These are phyloP conservation scores for Phaenicophaeus curvirostris DNA, from an alignment of 2,797 vertebrate species.

Conservation along the genomic window DNA sequence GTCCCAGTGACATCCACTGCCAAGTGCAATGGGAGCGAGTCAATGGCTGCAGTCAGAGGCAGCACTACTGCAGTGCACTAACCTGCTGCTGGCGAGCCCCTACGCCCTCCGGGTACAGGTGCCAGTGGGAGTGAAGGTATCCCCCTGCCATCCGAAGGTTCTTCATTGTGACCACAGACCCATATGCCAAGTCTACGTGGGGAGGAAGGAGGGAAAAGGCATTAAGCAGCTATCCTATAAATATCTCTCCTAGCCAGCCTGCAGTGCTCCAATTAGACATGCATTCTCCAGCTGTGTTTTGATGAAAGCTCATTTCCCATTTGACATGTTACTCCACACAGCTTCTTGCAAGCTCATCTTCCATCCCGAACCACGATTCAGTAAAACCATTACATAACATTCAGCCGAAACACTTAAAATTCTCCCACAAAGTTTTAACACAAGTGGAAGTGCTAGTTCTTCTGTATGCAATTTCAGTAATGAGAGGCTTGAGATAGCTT, in stretches of 20 bases:
- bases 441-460: background rate
- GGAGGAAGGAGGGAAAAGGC: background rate
- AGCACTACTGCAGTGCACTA: background rate
- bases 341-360: background rate
- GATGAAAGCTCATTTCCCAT: background rate
- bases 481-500: background rate
- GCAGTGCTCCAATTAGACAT: fast-evolving
- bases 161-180: slow-evolving; percentile 92
- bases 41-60: background rate
- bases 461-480: background rate
- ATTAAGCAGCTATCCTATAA: background rate
- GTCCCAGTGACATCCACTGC: background rate
- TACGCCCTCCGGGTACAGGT: slow-evolving; percentile 92
- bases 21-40: background rate
- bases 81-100: slow-evolving; percentile 96
- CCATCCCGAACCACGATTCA: background rate
- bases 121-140: slow-evolving; percentile 97
- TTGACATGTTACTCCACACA: background rate
- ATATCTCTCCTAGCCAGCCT: background rate
- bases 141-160: slow-evolving; percentile 94
- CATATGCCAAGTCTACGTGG: slow-evolving; percentile 89
- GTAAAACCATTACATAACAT: background rate
- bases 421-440: background rate
- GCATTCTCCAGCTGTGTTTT: background rate
- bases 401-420: background rate